These are phyloP conservation scores for Asarcornis scutulata DNA, from an alignment of 2,113 vertebrate genomes.

Conservation along the genomic window DNA sequence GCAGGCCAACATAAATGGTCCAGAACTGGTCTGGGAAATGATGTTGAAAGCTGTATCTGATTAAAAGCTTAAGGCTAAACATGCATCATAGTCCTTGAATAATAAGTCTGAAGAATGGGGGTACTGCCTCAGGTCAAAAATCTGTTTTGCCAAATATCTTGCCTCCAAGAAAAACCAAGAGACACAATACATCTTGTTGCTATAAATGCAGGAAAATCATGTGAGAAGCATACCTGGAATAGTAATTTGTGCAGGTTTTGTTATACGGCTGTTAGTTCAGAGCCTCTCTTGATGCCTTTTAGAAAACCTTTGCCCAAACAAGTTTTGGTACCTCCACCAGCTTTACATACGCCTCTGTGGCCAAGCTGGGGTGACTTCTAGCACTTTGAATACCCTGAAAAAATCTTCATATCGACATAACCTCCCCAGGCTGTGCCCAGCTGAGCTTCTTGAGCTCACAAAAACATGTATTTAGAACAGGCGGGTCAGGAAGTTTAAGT, in stretches of 20 bases:
- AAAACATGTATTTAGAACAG: not conserved
- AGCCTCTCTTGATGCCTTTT: not conserved
- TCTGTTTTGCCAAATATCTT: not conserved
- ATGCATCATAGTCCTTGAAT: not conserved
- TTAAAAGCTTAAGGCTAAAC: not conserved
- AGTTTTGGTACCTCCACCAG: not conserved
- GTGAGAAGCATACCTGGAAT: not conserved
- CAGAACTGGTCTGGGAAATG: not conserved
- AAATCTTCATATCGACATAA: not conserved
- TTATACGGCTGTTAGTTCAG: not conserved
- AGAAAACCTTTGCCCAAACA: not conserved
- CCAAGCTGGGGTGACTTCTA: not conserved
- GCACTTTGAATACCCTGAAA: not conserved
- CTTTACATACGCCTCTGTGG: not conserved
- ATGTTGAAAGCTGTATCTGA: not conserved
- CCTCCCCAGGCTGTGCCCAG: not conserved
- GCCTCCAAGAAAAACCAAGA: not conserved
- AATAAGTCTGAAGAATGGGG: not conserved
- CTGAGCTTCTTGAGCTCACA: not conserved
- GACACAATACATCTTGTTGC: not conserved
- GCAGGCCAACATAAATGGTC: not conserved
- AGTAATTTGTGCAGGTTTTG: not conserved
- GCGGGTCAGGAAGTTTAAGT: not conserved
- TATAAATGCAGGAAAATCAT: not conserved
- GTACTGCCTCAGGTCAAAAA: not conserved